These are phyloP conservation scores for Dendroctonus ponderosae DNA, from an alignment of 1,140 invertebrate genomes.

Conservation along the genomic window DNA sequence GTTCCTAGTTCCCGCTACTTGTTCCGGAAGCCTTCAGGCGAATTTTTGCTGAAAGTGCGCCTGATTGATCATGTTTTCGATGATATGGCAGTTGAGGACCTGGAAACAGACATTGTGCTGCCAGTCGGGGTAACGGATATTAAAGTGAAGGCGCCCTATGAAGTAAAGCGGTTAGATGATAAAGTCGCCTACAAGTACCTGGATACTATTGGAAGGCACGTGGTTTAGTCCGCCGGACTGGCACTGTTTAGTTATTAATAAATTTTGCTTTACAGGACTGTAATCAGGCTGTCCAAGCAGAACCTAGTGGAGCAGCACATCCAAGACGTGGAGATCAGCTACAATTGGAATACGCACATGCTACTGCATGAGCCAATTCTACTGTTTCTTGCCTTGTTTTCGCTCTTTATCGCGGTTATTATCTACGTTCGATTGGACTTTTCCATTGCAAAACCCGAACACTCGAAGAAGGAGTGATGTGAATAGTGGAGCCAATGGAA, in stretches of 20 bases:
- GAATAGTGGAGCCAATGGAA: too few relatives aligned
- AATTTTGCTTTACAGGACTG: slow-evolving; percentile 59
- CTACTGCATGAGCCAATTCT: slow-evolving; percentile 93
- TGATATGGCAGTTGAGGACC: slow-evolving; percentile 92
- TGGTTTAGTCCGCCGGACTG: background rate
- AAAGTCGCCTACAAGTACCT: slow-evolving; percentile 89
- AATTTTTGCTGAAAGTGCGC: slow-evolving; percentile 87
- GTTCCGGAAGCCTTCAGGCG: slow-evolving; percentile 67
- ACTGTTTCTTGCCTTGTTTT: slow-evolving; percentile 83
- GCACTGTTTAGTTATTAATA: background rate
- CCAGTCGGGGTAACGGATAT: slow-evolving; percentile 89
- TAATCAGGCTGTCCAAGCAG: slow-evolving; percentile 79
- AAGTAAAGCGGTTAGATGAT: slow-evolving; percentile 72
- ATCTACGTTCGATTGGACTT: slow-evolving; percentile 95
- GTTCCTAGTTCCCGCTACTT: slow-evolving; percentile 96
- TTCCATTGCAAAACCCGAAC: slow-evolving; percentile 65
- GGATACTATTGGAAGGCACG: slow-evolving; percentile 77
- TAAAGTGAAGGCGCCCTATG: slow-evolving; percentile 80
- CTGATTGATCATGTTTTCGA: slow-evolving; percentile 95
- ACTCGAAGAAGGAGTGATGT: slow-evolving; percentile 43
- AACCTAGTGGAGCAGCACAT: slow-evolving; percentile 97
- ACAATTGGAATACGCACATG: slow-evolving; percentile 79
- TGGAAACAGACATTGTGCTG: slow-evolving; percentile 88
- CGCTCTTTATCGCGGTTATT: slow-evolving; percentile 89
- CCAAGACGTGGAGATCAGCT: slow-evolving; percentile 84